phyloP scores from a whole-genome alignment of 2,888 invertebrate species.

The Dasysyrphus albostriatus region DNA sequence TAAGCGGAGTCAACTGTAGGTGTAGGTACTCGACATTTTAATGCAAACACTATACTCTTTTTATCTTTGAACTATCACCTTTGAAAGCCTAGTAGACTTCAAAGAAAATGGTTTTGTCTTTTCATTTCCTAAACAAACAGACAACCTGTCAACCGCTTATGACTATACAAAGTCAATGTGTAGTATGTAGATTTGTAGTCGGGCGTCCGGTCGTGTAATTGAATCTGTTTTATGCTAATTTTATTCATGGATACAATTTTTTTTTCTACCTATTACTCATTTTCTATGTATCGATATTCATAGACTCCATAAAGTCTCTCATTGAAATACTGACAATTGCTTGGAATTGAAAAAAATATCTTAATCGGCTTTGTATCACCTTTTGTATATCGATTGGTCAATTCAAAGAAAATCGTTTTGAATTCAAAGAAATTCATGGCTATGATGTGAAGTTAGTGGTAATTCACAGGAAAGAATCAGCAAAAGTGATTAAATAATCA shows the following conservation, averaged over 20 bases:
- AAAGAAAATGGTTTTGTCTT: constrained; percentile 43
- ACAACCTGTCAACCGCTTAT: constrained; percentile 69
- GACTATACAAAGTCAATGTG: constrained; percentile 37
- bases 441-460: background rate
- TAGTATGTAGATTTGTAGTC: background rate
- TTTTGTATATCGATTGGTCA: constrained; percentile 6
- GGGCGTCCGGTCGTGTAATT: constrained; percentile 47
- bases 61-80: constrained; percentile 28
- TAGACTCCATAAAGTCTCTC: background rate
- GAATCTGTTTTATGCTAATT: constrained; percentile 68
- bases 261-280: constrained; percentile 1
- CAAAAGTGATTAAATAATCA: constrained; percentile 20
- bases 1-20: background rate
- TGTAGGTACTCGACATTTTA: background rate
- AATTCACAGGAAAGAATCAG: constrained; percentile 34
- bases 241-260: constrained; percentile 16
- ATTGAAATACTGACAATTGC: constrained; percentile 53
- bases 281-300: background rate
- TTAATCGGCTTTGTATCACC: constrained; percentile 64
- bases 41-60: background rate
- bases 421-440: constrained; percentile 30
- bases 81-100: constrained; percentile 57
- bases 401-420: constrained; percentile 39
- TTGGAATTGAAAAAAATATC: constrained; percentile 45
- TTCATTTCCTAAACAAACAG: constrained; percentile 67